These are phyloP conservation scores for Paracentrotus lividus DNA, from an alignment of 53 echinoderm and acorn worm genomes.

Conservation along the genomic window DNA sequence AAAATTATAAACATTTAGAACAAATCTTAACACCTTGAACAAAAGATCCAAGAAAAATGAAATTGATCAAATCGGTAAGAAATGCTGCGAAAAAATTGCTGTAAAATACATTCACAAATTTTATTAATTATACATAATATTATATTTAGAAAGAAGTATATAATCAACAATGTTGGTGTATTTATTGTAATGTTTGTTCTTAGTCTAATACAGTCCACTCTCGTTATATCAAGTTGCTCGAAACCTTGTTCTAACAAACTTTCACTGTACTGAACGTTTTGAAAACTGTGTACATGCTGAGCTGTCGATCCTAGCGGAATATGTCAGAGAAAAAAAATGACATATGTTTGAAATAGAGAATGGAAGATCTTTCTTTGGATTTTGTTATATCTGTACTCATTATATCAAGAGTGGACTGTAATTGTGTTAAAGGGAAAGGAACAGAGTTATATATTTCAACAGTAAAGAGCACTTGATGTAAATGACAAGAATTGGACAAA, in stretches of 20 bases:
- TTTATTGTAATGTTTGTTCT: neutral
- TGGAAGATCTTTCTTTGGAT: too few relatives aligned
- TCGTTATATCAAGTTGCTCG: too few relatives aligned
- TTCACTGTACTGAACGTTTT: too few relatives aligned
- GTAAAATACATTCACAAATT: neutral
- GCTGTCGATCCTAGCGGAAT: too few relatives aligned
- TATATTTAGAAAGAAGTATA: neutral
- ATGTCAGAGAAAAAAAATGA: too few relatives aligned
- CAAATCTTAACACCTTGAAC: neutral
- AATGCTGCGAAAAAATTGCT: neutral
- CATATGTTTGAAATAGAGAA: too few relatives aligned
- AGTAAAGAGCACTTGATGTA: neutral
- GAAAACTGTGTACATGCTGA: too few relatives aligned
- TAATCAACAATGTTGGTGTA: neutral
- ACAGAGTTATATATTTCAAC: slow-evolving; percentile 15
- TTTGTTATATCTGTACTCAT: too few relatives aligned
- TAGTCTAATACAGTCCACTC: neutral
- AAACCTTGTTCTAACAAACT: too few relatives aligned
- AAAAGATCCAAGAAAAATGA: neutral
- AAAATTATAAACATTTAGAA: neutral
- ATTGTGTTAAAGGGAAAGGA: neutral
- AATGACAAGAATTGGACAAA: slow-evolving; percentile 25
- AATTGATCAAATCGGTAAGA: neutral
- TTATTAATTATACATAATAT: neutral
- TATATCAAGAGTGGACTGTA: too few relatives aligned